Evolutionary conservation across 2,888 invertebrate genomes (phyloP), one percentile per base, ranked within the genome.

Genomic region (Sinelater perroti): DNA sequence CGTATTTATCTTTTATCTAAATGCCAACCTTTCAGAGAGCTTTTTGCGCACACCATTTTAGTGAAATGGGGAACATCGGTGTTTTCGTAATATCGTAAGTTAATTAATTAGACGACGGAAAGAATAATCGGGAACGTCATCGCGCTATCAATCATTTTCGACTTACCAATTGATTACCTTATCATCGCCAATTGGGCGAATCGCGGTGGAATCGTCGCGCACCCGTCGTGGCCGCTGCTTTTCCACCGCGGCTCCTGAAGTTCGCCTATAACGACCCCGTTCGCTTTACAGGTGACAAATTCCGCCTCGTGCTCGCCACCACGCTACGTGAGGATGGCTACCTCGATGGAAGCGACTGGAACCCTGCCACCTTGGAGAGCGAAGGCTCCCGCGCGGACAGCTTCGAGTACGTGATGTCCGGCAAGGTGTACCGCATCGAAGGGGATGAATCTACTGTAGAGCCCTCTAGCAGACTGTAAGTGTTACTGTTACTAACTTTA

Each of bases 361-460:
- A 95, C 77, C 93, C 95, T 1, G 78, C 80, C 59, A 82, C 81
- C 20, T 75, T 90, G 66, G 92, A 93, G 66, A 87, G 87, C n/a
- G 92, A 92, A 70, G 90, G 93, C 42, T 93, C 94, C 10, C 84
- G 96, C 44, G 96, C 97, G 0, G 97, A 97, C 77, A 94, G 95
- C 72, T 99, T 98, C 74, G 98, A 99, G 77, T 99, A 99, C 81
- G 97, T 99, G 42, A 99, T 99, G 98, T 95, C 93, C 66, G 99
- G 99, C 11, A 95, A 95, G 79, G 91, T 97, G 65, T 97, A 96
- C 80, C 81, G 85, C 78, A 95, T 99, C 75, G 98, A 99, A 79
- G 97, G 97, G 13, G 98, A 98, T 70, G 97, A 98, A 70, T 90
- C 87, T 11, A 88, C 90, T 7, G 89, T 88, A 74, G 93, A 95